Evolutionary conservation across 2,888 invertebrate genomes (phyloP), one percentile per base, ranked within the genome.

Genomic region (Gastracanthus pulcherrimus): DNA sequence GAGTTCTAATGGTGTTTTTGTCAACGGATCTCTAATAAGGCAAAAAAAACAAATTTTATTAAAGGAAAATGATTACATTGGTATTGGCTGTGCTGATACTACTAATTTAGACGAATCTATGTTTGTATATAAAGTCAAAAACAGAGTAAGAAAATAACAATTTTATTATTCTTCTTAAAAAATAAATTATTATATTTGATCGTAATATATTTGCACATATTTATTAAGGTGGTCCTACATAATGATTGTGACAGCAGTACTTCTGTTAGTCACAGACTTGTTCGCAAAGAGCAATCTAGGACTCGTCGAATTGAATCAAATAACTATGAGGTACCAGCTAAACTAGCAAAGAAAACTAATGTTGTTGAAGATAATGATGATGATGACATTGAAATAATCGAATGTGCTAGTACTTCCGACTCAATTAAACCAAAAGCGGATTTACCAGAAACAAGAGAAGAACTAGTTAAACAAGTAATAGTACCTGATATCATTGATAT

Each of bases 1-100:
- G 94, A 94, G 94, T 87, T 91, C 93, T 3, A 94, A 94, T 92
- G 94, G 94, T 70, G 92, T 94, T 26, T 94, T 89, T 89, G 89
- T 94, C 72, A 94, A 94, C 72, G 89, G 89, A 2, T 86, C 86
- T 4, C 90, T 87, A 87, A 93, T 94, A 84, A 83, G 89, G 16
- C 87, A 91, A 48, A 90, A 91, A 60, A 86, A 86, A 23, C 91
- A 92, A 66, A 88, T 91, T 77, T 81, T 86, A 60, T 84, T 94
- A 23, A 86, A 88, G 69, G 89, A 93, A 64, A 90, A 90, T 60
- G 94, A 94, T 89, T 84, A 92, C 19, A 92, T 95, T 86, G 94
- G 94, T 5, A 91, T 95, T 84, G 94, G 94, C 9, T 87, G 86
- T 77, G n/a, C 66, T 7, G 75, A 81, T 94, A n/a, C 11, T 16